A percentile compares a stretch with the other conserved stretches of the same genome.
These are phyloP conservation scores for Cyaniris semiargus DNA, from an alignment of 2,888 invertebrate species.

Conservation along the genomic window DNA sequence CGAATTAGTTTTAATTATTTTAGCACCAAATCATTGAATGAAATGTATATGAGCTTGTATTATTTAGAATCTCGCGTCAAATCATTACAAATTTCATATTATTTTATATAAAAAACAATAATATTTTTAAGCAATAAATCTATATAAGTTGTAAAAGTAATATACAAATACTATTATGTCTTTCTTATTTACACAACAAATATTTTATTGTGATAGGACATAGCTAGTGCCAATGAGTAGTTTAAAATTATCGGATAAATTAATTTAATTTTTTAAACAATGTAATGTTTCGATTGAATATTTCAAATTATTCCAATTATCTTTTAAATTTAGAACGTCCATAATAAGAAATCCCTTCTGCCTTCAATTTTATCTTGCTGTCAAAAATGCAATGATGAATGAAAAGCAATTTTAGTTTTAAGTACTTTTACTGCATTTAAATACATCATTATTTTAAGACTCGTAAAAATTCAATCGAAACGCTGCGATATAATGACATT, in stretches of 20 bases:
- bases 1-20: constrained; percentile 12
- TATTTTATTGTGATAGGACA: constrained; percentile 67
- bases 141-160: constrained; percentile 28
- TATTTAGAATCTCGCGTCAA: constrained; percentile 3
- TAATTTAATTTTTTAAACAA: constrained; percentile 29
- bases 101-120: constrained; percentile 12
- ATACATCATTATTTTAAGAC: not conserved
- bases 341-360: not conserved
- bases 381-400: not conserved
- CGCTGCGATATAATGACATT: not conserved
- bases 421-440: not conserved
- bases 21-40: constrained; percentile 6
- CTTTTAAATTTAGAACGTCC: not conserved
- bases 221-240: constrained; percentile 71
- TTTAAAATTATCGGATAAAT: constrained; percentile 41
- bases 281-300: constrained; percentile 31
- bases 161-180: constrained; percentile 20
- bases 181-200: constrained; percentile 29
- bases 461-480: constrained; percentile 1
- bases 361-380: not conserved
- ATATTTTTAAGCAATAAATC: constrained; percentile 23
- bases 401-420: not conserved
- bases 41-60: constrained; percentile 22
- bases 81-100: constrained; percentile 11
- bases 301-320: not conserved